These are phyloP conservation scores for Rutilus rutilus DNA, from an alignment of 2,113 vertebrate genomes.

Conservation along the genomic window DNA sequence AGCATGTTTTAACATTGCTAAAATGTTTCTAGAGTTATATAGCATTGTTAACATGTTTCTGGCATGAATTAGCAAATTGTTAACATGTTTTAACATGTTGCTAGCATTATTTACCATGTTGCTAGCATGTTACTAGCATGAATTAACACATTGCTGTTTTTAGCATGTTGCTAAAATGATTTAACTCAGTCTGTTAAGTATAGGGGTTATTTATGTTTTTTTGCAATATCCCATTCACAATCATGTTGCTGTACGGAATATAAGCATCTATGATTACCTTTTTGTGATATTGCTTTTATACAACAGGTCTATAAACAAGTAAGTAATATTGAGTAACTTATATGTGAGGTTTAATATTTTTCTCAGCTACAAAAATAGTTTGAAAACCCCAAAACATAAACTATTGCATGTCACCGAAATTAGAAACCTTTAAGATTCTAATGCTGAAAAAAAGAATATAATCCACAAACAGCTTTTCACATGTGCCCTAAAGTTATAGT, in stretches of 20 bases:
- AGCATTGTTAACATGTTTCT: too few species aligned
- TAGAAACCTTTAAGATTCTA: not conserved
- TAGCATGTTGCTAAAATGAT: too few species aligned
- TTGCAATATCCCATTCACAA: not conserved
- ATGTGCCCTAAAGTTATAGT: too few species aligned
- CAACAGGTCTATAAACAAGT: not conserved
- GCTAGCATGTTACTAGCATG: too few species aligned
- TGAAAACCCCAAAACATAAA: not conserved
- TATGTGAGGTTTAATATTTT: not conserved
- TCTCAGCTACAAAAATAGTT: not conserved
- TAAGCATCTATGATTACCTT: not conserved
- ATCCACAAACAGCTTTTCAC: not conserved
- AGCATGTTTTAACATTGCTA: too few species aligned
- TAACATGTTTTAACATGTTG: too few species aligned
- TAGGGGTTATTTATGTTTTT: not conserved
- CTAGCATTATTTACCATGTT: too few species aligned
- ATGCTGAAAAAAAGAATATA: not conserved
- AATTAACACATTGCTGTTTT: too few species aligned
- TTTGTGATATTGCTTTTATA: not conserved
- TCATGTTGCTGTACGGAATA: not conserved
- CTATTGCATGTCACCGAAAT: not conserved
- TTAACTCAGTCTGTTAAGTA: not conserved
- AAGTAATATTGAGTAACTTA: not conserved
- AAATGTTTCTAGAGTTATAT: too few species aligned
- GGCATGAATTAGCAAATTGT: too few species aligned